Evolutionary conservation across 1,140 invertebrate genomes (phyloP).

Genomic region (Aphelenchoides avenae): DNA sequence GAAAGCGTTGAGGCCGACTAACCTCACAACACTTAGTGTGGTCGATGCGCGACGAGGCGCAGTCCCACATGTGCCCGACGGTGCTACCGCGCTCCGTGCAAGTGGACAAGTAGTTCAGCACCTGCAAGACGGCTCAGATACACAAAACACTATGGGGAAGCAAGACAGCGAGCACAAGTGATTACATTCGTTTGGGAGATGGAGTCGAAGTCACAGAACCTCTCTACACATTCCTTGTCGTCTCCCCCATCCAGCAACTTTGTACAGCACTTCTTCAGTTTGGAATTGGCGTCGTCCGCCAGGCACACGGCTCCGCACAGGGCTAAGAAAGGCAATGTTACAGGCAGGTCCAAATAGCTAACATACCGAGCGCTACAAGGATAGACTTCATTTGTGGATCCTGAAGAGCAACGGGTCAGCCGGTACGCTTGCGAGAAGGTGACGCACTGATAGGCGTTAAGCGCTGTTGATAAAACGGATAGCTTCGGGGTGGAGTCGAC

Average conservation of each 20-base stretch:
- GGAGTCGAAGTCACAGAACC: constrained; percentile 59
- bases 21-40: constrained; percentile 52
- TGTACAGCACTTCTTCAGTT: constrained; percentile 55
- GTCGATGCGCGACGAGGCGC: constrained; percentile 55
- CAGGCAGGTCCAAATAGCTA: too few relatives aligned
- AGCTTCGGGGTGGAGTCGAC: too few relatives aligned
- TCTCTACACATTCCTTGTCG: constrained; percentile 53
- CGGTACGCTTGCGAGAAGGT: too few relatives aligned
- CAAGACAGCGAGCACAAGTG: background rate
- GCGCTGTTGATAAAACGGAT: too few relatives aligned
- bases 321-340: too few relatives aligned
- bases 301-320: constrained; percentile 1
- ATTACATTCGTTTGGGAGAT: constrained; percentile 58
- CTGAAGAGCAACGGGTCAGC: too few relatives aligned
- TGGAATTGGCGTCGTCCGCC: constrained; percentile 47
- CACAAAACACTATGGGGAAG: background rate
- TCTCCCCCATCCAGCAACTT: constrained; percentile 41
- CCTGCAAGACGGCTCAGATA: constrained; percentile 25
- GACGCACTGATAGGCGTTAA: too few relatives aligned
- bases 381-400: background rate
- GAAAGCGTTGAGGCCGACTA: constrained; percentile 2
- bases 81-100: constrained; percentile 54
- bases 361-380: constrained; percentile 3
- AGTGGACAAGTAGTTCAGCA: constrained; percentile 55
- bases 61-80: constrained; percentile 58